A percentile compares a stretch with the other conserved stretches of the same genome.
Conservation (phyloP, 30 jellyfish, hydroid and myxozoan species). For the Hydractinia symbiolongicarpus region DNA sequence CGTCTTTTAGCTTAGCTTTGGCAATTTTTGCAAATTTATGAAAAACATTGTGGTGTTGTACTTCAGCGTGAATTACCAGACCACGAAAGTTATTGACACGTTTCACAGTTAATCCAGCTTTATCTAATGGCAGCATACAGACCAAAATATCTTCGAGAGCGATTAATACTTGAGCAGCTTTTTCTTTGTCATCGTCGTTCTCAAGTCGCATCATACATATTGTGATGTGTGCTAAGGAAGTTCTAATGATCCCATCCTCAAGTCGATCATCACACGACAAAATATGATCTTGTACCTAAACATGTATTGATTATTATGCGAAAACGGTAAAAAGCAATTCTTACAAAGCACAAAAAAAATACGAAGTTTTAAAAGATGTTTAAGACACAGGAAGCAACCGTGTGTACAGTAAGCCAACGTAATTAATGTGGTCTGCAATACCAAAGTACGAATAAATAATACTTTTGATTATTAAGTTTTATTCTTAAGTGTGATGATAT, state of each 20-base stretch:
- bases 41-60: slow-evolving; percentile 34
- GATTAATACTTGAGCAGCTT: slow-evolving; percentile 49
- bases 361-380: too few species aligned
- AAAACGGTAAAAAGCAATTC: neutral
- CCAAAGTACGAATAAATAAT: too few species aligned
- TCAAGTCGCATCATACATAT: slow-evolving; percentile 75
- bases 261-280: slow-evolving; percentile 62
- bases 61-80: slow-evolving; percentile 71
- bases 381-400: too few species aligned
- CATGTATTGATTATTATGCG: neutral
- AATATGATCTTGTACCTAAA: slow-evolving; percentile 74
- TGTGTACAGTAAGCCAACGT: too few species aligned
- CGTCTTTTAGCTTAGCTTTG: slow-evolving; percentile 64
- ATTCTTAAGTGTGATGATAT: too few species aligned
- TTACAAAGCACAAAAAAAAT: neutral
- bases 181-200: slow-evolving; percentile 54
- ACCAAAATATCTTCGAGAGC: slow-evolving; percentile 50
- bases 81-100: slow-evolving; percentile 65
- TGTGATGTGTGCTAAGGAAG: slow-evolving; percentile 67
- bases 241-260: slow-evolving; percentile 51
- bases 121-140: slow-evolving; percentile 71
- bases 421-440: too few species aligned
- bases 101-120: slow-evolving; percentile 25
- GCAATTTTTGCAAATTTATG: slow-evolving; percentile 52
- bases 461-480: too few species aligned